Conservation (phyloP, 2,113 vertebrate species). For the Neogale vison region DNA sequence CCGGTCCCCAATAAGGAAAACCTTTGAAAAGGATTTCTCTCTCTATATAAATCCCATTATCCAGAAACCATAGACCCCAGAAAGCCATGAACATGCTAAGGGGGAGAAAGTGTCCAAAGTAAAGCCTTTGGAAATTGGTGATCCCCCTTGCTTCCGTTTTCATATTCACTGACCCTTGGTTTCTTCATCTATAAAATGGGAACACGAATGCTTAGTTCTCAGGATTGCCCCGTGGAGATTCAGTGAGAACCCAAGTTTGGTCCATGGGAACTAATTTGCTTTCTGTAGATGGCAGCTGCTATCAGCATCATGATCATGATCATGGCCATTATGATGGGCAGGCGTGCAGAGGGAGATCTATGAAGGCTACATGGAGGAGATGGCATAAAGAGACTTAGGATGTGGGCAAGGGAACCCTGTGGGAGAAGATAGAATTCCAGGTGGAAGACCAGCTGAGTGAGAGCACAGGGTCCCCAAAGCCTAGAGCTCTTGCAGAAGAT, state of each 20-base stretch:
- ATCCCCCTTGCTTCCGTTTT: neutral
- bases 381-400: neutral
- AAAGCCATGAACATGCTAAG: neutral
- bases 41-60: neutral
- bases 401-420: neutral
- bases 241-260: neutral
- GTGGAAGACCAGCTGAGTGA: too few relatives aligned
- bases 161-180: neutral
- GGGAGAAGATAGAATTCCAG: neutral
- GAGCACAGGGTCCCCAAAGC: neutral
- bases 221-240: neutral
- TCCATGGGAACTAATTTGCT: neutral
- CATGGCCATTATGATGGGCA: neutral
- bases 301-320: neutral
- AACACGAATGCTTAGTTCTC: neutral
- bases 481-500: too few relatives aligned
- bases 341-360: too few relatives aligned
- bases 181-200: neutral
- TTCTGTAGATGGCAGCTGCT: neutral
- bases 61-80: neutral
- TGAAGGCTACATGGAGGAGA: neutral
- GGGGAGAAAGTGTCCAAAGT: neutral
- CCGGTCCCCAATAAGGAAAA: neutral
- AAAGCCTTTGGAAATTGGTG: neutral
- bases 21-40: neutral